Evolutionary conservation across 2,113 vertebrate species (phyloP), one percentile per base, ranked within the genome.

Genomic region (Canis aureus): DNA sequence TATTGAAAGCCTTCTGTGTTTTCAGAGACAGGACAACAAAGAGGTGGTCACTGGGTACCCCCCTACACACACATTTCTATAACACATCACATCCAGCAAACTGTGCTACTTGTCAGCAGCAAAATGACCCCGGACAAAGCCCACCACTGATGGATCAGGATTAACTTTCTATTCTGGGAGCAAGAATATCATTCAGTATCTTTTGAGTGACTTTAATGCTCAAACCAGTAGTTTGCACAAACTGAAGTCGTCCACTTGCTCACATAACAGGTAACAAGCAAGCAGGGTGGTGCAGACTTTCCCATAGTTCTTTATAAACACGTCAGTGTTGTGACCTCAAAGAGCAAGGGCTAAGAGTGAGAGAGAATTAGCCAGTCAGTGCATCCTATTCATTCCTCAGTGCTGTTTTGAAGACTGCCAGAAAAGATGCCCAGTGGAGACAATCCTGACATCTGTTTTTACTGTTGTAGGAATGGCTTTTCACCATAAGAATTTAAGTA

Each of bases 81-180:
- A 93, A 71, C 83, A 96, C 53, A 90, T 83, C 95, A 66, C 94
- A 88, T 76, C 51, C 91, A 89, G 90, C 83, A 96, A 89, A 94
- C 49, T 74, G 55, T 66, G 83, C 73, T 67, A 51, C 87, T 96
- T 97, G 74, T 97, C 84, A 96, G 90, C 76, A 79, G 89, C 71
- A 84, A 87, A 97, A 88, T 79, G 97, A 92, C 91, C 89, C 29
- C 79, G n/a, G 89, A 95, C 91, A 97, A 96, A 97, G 80, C 76
- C 84, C 53, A 95, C 87, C 86, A 81, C 55, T 64, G 90, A 90
- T 78, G 49, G 76, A 86, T 86, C 71, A 90, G 84, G 59, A 97
- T 91, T 96, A 85, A 67, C 94, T 95, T 89, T 89, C 79, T 94
- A 73, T 71, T 97, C 67, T 62, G 43, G 53, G 90, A 96, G 80